Conservation (phyloP, 2,888 invertebrate genomes). For the Heliconius sara region DNA sequence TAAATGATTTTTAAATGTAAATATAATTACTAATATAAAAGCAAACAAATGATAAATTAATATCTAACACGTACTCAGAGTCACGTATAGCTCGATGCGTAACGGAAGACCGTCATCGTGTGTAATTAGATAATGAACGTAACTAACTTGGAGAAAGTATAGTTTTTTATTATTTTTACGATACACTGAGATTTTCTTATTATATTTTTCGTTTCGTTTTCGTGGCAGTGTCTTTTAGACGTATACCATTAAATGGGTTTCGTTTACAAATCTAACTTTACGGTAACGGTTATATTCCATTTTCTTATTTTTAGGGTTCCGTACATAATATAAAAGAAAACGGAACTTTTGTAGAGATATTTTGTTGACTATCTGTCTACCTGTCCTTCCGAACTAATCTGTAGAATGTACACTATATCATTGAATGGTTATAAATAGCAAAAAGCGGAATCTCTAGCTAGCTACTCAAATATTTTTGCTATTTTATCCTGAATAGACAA, state of each 20-base stretch:
- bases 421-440: too few species aligned
- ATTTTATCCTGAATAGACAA: too few species aligned
- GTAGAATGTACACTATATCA: too few species aligned
- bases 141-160: conserved; percentile 25
- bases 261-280: too few species aligned
- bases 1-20: too few species aligned
- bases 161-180: conserved; percentile 28
- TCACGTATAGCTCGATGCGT: conserved; percentile 12
- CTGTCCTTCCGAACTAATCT: too few species aligned
- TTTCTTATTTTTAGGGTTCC: neutral
- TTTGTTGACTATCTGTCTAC: too few species aligned
- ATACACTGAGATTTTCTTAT: conserved; percentile 28
- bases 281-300: too few species aligned
- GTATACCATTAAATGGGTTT: neutral
- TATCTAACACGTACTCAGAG: neutral
- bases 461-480: too few species aligned
- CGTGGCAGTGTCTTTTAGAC: neutral
- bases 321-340: neutral
- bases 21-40: neutral
- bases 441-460: too few species aligned
- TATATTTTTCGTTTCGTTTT: neutral
- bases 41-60: neutral
- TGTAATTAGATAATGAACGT: conserved; percentile 39
- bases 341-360: too few species aligned
- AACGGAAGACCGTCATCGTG: conserved; percentile 32